Conservation (phyloP, 2,797 vertebrate species). For the Siniperca undulata region DNA sequence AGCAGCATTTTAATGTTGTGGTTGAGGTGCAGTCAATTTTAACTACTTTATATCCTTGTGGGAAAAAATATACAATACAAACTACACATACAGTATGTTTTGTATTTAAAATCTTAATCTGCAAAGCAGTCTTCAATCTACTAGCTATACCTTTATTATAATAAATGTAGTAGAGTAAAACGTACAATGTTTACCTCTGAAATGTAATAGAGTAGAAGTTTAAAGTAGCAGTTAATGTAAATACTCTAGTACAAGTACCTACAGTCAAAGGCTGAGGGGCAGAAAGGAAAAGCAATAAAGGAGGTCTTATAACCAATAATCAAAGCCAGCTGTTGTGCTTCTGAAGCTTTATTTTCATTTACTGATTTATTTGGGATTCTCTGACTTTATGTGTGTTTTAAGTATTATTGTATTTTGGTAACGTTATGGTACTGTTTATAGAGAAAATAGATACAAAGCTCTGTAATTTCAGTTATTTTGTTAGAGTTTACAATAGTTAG, state of each 20-base stretch:
- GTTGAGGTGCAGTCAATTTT: not conserved
- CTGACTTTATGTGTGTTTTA: not conserved
- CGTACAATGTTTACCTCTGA: not conserved
- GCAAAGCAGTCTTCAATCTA: not conserved
- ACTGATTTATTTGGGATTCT: not conserved
- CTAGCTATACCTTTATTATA: not conserved
- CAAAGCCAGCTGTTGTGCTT: not conserved
- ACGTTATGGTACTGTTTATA: not conserved
- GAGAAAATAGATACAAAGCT: not conserved
- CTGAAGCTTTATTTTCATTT: not conserved
- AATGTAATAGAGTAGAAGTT: not conserved
- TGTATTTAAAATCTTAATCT: not conserved
- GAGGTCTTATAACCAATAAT: constrained; percentile 1
- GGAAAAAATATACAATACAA: not conserved
- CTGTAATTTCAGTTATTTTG: not conserved
- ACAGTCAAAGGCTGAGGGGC: not conserved
- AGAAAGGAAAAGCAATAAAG: not conserved
- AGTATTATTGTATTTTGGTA: not conserved
- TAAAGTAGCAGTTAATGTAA: not conserved
- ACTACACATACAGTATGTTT: not conserved
- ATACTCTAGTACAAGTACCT: too few species aligned
- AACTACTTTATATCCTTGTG: not conserved
- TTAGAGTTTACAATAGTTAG: not conserved
- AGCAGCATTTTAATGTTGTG: too few species aligned
- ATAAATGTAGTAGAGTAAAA: not conserved